Evolutionary conservation across 2,888 invertebrate species (phyloP).

Genomic region (Drosophila algonquin): DNA sequence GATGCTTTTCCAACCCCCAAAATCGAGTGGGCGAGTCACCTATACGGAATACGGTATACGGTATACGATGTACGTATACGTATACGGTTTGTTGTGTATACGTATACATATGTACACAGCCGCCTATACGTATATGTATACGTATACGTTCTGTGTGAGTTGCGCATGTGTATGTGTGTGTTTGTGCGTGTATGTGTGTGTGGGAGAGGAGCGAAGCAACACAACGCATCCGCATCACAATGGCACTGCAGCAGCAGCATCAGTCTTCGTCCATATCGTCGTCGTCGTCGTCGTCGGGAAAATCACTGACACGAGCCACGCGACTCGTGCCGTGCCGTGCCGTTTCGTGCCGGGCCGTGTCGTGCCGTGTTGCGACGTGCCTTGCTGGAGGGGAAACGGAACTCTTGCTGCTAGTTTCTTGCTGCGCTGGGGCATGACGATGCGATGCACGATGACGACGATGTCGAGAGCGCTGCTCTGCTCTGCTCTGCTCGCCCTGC

Average conservation of each 20-base stretch:
- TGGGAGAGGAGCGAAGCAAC: conserved; percentile 37
- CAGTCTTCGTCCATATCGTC: conserved; percentile 16
- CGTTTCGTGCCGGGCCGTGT: conserved; percentile 15
- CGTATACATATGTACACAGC: conserved; percentile 11
- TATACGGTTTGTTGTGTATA: conserved; percentile 1
- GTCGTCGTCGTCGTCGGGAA: conserved; percentile 48
- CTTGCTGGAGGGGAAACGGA: background rate
- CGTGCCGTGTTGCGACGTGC: conserved; percentile 6
- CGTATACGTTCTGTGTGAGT: conserved; percentile 18
- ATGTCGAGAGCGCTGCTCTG: conserved; percentile 41
- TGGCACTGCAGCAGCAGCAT: conserved; percentile 31
- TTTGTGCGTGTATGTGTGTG: conserved; percentile 21
- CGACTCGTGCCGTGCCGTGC: conserved; percentile 65
- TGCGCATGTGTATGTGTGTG: conserved; percentile 4
- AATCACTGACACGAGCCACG: conserved; percentile 73
- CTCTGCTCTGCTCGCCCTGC: conserved; percentile 19
- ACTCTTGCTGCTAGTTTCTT: background rate
- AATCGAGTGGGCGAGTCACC: conserved; percentile 51
- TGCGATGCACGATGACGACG: conserved; percentile 18
- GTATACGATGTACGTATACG: no score
- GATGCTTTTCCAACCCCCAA: conserved; percentile 76
- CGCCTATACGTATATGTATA: conserved; percentile 6
- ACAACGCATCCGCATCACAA: conserved; percentile 41
- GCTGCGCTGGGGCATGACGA: conserved; percentile 66
- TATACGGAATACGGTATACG: conserved; percentile 1